A percentile compares a stretch with the other conserved stretches of the same genome.
Evolutionary conservation across 2,888 invertebrate species (phyloP).

Genomic region (Ectemnius lituratus): DNA sequence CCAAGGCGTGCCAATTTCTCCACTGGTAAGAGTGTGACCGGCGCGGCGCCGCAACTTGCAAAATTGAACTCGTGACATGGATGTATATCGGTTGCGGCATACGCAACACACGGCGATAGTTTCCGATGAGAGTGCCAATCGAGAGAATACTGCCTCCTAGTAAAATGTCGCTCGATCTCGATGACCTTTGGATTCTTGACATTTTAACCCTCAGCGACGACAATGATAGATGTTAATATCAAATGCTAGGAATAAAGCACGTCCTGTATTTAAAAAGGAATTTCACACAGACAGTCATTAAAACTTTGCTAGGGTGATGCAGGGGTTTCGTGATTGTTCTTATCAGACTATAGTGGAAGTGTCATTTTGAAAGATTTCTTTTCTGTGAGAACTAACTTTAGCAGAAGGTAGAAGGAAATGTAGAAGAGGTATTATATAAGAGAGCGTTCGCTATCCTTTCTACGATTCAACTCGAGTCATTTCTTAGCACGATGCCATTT

Average conservation of each 20-base stretch:
- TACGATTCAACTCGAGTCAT: not conserved
- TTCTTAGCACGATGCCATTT: not conserved
- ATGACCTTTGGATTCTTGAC: slow-evolving; percentile 59
- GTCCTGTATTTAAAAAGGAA: not conserved
- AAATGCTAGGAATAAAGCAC: slow-evolving; percentile 8
- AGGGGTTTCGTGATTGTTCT: too few relatives aligned
- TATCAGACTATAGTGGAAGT: too few relatives aligned
- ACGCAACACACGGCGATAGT: slow-evolving; percentile 23
- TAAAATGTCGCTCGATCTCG: slow-evolving; percentile 49
- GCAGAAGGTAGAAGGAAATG: not conserved
- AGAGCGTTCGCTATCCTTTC: not conserved
- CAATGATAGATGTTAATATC: slow-evolving; percentile 22
- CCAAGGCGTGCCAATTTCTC: slow-evolving; percentile 3
- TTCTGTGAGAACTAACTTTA: not conserved
- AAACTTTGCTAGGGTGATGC: too few relatives aligned
- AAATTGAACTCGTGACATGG: slow-evolving; percentile 14
- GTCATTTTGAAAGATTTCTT: too few relatives aligned
- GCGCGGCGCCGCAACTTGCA: not conserved
- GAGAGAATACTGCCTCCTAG: slow-evolving; percentile 44
- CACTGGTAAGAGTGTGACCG: slow-evolving; percentile 3
- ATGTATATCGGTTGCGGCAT: not conserved
- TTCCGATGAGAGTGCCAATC: slow-evolving; percentile 31
- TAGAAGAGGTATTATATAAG: not conserved
- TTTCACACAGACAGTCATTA: not conserved
- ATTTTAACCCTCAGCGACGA: slow-evolving; percentile 52